Evolutionary conservation across 2,113 vertebrate species (phyloP).

Genomic region (Theristicus caerulescens): DNA sequence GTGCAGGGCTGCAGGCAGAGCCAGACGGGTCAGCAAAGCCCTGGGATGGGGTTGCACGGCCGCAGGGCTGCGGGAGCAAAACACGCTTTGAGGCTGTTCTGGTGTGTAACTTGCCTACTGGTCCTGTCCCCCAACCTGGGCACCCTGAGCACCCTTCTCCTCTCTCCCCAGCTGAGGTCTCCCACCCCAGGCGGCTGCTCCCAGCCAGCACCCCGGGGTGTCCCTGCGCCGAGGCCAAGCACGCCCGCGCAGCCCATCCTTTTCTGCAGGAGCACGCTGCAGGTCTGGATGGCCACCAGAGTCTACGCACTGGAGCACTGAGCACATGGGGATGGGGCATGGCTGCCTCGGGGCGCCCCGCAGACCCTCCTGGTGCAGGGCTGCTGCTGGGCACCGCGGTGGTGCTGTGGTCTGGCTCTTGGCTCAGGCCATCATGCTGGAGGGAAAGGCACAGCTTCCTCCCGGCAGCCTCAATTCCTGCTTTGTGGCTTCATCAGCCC

Average conservation of each 20-base stretch:
- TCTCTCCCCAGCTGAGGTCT: accelerated
- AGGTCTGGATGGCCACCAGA: background rate
- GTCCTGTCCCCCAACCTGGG: no score
- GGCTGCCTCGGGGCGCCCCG: accelerated
- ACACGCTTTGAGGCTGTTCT: background rate
- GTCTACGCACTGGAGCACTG: accelerated
- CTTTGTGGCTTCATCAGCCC: background rate
- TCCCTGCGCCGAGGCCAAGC: background rate
- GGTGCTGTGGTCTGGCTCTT: background rate
- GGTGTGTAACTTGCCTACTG: background rate
- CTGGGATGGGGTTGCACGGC: background rate
- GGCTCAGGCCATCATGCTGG: accelerated
- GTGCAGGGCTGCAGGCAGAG: background rate
- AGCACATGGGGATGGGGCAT: background rate
- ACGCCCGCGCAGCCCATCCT: background rate
- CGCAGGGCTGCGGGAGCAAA: background rate
- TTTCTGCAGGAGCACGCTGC: background rate
- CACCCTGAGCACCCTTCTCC: accelerated
- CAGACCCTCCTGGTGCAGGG: background rate
- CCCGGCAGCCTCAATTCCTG: background rate
- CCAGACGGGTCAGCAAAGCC: background rate
- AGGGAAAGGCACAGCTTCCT: background rate
- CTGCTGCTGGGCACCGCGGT: accelerated
- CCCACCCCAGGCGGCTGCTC: background rate
- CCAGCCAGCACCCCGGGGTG: background rate